Conservation (phyloP, 2,113 vertebrate genomes). For the Misgurnus anguillicaudatus region DNA sequence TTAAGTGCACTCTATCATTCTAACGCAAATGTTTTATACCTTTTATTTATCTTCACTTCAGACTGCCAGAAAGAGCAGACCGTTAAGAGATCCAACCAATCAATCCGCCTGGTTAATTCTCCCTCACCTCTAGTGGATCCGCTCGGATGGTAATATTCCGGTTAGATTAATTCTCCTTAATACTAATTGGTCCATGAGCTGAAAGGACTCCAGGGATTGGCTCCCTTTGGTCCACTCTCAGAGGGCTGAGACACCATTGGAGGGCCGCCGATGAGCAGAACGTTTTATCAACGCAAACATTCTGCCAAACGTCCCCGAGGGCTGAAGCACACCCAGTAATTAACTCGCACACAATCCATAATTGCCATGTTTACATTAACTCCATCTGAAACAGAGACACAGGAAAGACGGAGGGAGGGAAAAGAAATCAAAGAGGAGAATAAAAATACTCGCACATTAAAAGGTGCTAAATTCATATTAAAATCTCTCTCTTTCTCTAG, state of each 20-base stretch:
- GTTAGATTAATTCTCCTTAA: conserved; percentile 82
- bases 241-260: conserved; percentile 67
- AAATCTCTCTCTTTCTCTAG: conserved; percentile 64
- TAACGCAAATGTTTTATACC: conserved; percentile 9
- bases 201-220: conserved; percentile 66
- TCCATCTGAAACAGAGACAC: conserved; percentile 66
- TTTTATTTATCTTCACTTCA: background rate
- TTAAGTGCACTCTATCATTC: conserved; percentile 19
- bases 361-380: conserved; percentile 84
- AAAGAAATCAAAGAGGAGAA: conserved; percentile 56
- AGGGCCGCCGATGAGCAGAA: conserved; percentile 73
- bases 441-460: conserved; percentile 62
- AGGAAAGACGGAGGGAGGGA: conserved; percentile 35
- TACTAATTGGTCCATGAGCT: conserved; percentile 80
- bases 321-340: conserved; percentile 74
- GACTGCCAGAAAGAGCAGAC: conserved; percentile 3
- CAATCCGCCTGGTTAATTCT: conserved; percentile 71
- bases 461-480: conserved; percentile 76
- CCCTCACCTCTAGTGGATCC: conserved; percentile 78
- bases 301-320: conserved; percentile 72
- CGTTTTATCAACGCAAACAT: conserved; percentile 79
- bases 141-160: conserved; percentile 72
- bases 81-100: conserved; percentile 42
- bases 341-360: conserved; percentile 82
- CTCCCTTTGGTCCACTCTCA: conserved; percentile 76